A percentile compares a stretch with the other conserved stretches of the same genome.
Evolutionary conservation across 2,888 invertebrate species (phyloP).

Genomic region (Mongoloraphidia duomilia): DNA sequence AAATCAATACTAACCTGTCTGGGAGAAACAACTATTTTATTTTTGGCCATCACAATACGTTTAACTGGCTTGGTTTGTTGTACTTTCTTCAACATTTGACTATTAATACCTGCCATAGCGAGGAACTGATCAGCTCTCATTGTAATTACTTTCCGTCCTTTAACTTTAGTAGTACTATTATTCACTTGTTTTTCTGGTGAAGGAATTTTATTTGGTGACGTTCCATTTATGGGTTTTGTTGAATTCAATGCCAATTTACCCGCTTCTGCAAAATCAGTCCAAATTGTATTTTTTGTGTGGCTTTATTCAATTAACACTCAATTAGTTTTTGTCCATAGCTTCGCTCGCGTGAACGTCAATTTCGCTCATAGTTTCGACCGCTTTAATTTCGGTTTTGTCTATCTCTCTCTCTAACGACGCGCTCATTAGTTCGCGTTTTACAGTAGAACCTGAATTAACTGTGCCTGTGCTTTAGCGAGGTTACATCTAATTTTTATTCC

Average conservation of each 20-base stretch:
- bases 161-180: slow-evolving; percentile 22
- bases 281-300: no score
- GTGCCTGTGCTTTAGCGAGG: no score
- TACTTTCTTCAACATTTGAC: slow-evolving; percentile 15
- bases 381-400: no score
- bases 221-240: slow-evolving; percentile 27
- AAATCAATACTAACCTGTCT: slow-evolving; percentile 14
- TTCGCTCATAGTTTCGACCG: no score
- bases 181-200: slow-evolving; percentile 24
- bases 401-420: no score
- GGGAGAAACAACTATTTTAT: slow-evolving; percentile 21
- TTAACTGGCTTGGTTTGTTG: slow-evolving; percentile 19
- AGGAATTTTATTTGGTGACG: slow-evolving; percentile 22
- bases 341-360: no score
- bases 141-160: slow-evolving; percentile 34
- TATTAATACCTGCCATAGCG: slow-evolving; percentile 22
- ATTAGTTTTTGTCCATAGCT: no score
- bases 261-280: slow-evolving; percentile 37
- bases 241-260: slow-evolving; percentile 59
- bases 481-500: no score
- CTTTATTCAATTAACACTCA: no score
- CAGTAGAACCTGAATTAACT: no score
- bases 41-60: slow-evolving; percentile 27
- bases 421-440: no score
- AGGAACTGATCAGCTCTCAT: slow-evolving; percentile 37